phyloP scores from a whole-genome alignment of 2,797 vertebrate species.

The Pteronotus mesoamericanus region DNA sequence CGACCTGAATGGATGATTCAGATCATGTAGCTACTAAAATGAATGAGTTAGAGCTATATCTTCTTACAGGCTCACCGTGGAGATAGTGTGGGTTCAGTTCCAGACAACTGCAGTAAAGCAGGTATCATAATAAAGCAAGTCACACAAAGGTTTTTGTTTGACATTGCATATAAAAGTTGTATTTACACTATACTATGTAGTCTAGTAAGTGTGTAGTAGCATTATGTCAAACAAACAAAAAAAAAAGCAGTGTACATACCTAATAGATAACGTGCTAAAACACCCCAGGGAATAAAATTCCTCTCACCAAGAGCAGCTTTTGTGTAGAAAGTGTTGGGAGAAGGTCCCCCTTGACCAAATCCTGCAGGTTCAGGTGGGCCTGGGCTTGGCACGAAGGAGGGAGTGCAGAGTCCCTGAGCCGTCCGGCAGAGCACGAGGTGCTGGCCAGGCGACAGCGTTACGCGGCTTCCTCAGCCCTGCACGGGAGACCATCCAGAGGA shows the following conservation, averaged over 20 bases:
- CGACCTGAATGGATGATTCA: background rate
- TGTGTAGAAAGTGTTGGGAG: background rate
- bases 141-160: background rate
- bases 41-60: background rate
- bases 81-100: background rate
- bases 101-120: background rate
- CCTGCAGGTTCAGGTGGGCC: background rate
- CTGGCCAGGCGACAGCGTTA: too few species aligned
- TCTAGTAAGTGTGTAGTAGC: background rate
- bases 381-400: background rate
- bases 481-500: background rate
- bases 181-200: background rate
- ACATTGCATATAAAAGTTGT: background rate
- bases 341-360: background rate
- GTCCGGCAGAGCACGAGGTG: background rate
- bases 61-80: background rate
- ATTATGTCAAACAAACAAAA: background rate
- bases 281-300: background rate
- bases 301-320: background rate
- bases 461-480: background rate
- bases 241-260: too few species aligned
- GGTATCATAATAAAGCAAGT: background rate
- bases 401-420: background rate
- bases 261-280: background rate
- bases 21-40: background rate